A percentile compares a stretch with the other conserved stretches of the same genome.
Conservation (phyloP, 2,888 invertebrate genomes). For the Hydriomena furcata region DNA sequence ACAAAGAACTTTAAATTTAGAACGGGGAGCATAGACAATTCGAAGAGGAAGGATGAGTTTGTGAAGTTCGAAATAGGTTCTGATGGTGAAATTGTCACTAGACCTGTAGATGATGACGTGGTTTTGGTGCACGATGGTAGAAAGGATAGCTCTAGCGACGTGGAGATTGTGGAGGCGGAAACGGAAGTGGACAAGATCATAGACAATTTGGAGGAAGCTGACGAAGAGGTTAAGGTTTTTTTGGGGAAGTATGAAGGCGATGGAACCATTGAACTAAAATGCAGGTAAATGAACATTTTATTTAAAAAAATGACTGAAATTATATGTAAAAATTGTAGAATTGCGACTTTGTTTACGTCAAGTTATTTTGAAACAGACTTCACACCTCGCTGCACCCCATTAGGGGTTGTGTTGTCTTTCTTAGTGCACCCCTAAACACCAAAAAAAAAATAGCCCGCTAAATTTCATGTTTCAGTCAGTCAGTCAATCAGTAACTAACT, state of each 20-base stretch:
- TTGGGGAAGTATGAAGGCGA: constrained; percentile 66
- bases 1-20: constrained; percentile 48
- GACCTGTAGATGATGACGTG: constrained; percentile 58
- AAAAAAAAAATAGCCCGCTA: no score
- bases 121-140: constrained; percentile 55
- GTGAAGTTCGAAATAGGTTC: constrained; percentile 75
- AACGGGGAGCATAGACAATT: constrained; percentile 40
- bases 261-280: constrained; percentile 58
- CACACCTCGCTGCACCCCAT: no score
- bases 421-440: no score
- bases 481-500: no score
- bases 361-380: no score
- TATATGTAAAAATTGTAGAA: no score
- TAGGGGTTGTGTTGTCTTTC: no score
- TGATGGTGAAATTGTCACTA: constrained; percentile 68
- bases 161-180: constrained; percentile 66
- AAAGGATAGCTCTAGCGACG: constrained; percentile 63
- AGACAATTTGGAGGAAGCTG: constrained; percentile 72
- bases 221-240: constrained; percentile 73
- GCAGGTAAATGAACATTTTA: constrained; percentile 58
- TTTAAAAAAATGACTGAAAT: not conserved
- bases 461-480: no score
- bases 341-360: no score
- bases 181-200: constrained; percentile 65
- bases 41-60: constrained; percentile 54